Conservation (phyloP, 2,113 vertebrate genomes). For the Callithrix jacchus region DNA sequence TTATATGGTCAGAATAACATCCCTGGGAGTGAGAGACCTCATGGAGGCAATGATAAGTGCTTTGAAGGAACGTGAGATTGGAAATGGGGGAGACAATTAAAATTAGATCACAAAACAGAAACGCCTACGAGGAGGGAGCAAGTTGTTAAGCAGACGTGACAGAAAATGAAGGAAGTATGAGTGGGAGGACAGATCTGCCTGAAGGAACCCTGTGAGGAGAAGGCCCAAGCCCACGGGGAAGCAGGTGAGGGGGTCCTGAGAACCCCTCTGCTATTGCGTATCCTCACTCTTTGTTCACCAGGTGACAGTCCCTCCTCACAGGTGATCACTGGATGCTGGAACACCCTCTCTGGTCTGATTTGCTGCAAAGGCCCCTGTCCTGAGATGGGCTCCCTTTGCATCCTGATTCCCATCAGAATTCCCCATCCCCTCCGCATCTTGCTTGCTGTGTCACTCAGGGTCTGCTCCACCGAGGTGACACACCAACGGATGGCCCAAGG, state of each 20-base stretch:
- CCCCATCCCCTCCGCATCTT: neutral
- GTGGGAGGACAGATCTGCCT: neutral
- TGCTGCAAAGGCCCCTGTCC: neutral
- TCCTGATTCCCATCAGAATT: too few relatives aligned
- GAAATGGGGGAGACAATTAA: neutral
- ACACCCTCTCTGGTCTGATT: neutral
- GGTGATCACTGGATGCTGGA: too few relatives aligned
- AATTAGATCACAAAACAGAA: neutral
- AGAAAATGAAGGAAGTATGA: neutral
- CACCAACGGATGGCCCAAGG: neutral
- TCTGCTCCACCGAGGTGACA: neutral
- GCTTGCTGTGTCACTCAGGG: neutral
- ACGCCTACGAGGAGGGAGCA: neutral
- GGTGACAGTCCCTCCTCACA: too few relatives aligned
- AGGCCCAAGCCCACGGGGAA: neutral
- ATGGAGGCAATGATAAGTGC: neutral
- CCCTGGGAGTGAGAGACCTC: neutral
- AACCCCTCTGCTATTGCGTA: neutral
- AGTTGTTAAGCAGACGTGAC: neutral
- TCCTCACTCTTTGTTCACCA: neutral
- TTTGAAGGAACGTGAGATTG: neutral
- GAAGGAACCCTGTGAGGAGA: neutral
- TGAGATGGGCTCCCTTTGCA: neutral
- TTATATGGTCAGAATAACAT: neutral
- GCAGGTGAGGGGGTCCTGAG: neutral